phyloP scores from a whole-genome alignment of 1,140 invertebrate genomes.

The Heliconius nattereri region DNA sequence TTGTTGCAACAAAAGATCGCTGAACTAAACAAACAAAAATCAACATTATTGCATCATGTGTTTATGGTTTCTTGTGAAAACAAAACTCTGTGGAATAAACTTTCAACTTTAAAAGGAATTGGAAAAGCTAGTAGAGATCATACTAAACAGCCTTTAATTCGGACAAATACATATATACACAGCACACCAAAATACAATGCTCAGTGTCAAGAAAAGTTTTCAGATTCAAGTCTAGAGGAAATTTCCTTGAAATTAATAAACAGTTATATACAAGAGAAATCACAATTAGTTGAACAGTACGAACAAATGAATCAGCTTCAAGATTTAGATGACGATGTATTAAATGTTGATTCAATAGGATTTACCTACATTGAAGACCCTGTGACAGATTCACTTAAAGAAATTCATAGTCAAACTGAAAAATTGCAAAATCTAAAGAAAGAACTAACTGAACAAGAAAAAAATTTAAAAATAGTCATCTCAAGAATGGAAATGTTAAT shows the following conservation, averaged over 20 bases:
- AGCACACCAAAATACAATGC: conserved; percentile 82
- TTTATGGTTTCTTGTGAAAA: conserved; percentile 91
- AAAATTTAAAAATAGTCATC: conserved; percentile 81
- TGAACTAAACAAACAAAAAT: conserved; percentile 87
- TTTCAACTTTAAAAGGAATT: conserved; percentile 82
- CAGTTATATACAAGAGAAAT: conserved; percentile 85
- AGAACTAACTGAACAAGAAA: conserved; percentile 84
- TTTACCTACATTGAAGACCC: conserved; percentile 85
- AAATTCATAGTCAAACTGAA: conserved; percentile 85
- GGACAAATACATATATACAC: conserved; percentile 84
- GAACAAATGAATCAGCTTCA: conserved; percentile 84
- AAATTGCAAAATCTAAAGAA: conserved; percentile 84
- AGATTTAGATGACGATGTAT: conserved; percentile 72
- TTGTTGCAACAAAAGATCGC: conserved; percentile 83
- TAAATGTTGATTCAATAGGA: conserved; percentile 84
- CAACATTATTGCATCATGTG: conserved; percentile 87
- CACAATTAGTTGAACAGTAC: conserved; percentile 85
- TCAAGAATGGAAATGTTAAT: conserved; percentile 62
- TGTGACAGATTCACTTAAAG: conserved; percentile 82
- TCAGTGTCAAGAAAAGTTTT: conserved; percentile 77
- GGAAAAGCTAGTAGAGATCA: conserved; percentile 77
- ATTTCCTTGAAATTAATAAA: conserved; percentile 87
- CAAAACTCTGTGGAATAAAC: conserved; percentile 87
- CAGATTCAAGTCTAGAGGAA: conserved; percentile 87
- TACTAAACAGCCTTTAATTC: conserved; percentile 73